Percentiles rank a stretch among this genome's conserved stretches.
Conservation (phyloP, 2,113 vertebrate genomes). For the Ancistrus triradiatus region DNA sequence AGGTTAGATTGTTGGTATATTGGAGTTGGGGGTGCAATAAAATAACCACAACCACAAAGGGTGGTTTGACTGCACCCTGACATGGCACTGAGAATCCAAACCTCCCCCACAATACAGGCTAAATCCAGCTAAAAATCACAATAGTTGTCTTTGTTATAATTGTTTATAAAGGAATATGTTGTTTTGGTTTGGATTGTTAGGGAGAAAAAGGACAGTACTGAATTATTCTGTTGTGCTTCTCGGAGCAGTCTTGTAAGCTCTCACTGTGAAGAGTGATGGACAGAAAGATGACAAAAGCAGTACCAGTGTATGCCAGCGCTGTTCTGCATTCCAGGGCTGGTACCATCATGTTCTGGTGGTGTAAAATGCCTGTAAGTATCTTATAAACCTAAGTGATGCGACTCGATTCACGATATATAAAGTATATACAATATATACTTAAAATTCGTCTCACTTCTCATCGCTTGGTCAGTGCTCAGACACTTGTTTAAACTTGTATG, state of each 20-base stretch:
- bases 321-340: not conserved
- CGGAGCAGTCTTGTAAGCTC: slow-evolving; percentile 11
- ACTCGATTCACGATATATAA: too few relatives aligned
- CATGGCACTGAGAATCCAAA: slow-evolving; percentile 1
- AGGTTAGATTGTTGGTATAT: too few relatives aligned
- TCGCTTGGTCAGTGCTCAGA: too few relatives aligned
- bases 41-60: not conserved
- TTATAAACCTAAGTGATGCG: too few relatives aligned
- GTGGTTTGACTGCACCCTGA: slow-evolving; percentile 5
- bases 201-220: slow-evolving; percentile 23
- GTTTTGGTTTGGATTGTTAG: slow-evolving; percentile 22
- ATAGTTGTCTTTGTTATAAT: slow-evolving; percentile 18
- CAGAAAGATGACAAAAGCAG: slow-evolving; percentile 13
- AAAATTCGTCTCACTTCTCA: too few relatives aligned
- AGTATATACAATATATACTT: too few relatives aligned
- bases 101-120: not conserved
- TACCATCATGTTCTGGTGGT: not conserved
- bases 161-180: too few relatives aligned
- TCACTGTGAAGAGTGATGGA: not conserved
- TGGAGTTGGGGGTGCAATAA: not conserved
- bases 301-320: slow-evolving; percentile 10
- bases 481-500: too few relatives aligned
- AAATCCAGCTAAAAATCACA: not conserved
- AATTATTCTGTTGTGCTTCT: slow-evolving; percentile 24
- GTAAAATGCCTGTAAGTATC: too few relatives aligned